These are phyloP conservation scores for Hanleya hanleyi DNA, from an alignment of 2,888 invertebrate genomes.

Conservation along the genomic window DNA sequence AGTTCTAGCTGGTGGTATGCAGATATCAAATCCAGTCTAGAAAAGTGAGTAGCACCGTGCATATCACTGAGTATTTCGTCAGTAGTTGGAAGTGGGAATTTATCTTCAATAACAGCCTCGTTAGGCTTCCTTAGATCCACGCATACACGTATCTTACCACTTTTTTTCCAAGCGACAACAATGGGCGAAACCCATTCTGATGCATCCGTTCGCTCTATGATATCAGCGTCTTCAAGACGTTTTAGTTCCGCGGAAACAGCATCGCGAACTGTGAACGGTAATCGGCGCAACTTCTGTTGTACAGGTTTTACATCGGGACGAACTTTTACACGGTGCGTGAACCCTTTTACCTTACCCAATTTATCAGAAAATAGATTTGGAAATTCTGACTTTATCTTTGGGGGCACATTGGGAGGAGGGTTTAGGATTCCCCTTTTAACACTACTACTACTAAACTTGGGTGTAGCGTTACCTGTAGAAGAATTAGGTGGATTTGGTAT, in stretches of 20 bases:
- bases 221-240: background rate
- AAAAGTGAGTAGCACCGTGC: slow-evolving; percentile 30
- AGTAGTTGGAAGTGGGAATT: slow-evolving; percentile 18
- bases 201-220: background rate
- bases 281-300: background rate
- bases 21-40: slow-evolving; percentile 35
- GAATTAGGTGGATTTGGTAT: too few species aligned
- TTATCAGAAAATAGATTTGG: background rate
- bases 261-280: background rate
- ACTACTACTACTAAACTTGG: too few species aligned
- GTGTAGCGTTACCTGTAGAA: too few species aligned
- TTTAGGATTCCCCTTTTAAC: too few species aligned
- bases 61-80: slow-evolving; percentile 34
- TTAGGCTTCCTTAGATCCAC: slow-evolving; percentile 26
- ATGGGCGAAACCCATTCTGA: background rate
- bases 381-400: too few species aligned
- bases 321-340: background rate
- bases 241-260: background rate
- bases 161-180: slow-evolving; percentile 26
- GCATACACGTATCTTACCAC: slow-evolving; percentile 20
- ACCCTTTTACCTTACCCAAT: background rate
- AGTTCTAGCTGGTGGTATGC: slow-evolving; percentile 44
- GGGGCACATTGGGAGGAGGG: too few species aligned
- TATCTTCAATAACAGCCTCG: slow-evolving; percentile 10
- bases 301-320: background rate